Conservation (phyloP, 2,888 invertebrate genomes). For the Scaptodrosophila latifasciaeformis region DNA sequence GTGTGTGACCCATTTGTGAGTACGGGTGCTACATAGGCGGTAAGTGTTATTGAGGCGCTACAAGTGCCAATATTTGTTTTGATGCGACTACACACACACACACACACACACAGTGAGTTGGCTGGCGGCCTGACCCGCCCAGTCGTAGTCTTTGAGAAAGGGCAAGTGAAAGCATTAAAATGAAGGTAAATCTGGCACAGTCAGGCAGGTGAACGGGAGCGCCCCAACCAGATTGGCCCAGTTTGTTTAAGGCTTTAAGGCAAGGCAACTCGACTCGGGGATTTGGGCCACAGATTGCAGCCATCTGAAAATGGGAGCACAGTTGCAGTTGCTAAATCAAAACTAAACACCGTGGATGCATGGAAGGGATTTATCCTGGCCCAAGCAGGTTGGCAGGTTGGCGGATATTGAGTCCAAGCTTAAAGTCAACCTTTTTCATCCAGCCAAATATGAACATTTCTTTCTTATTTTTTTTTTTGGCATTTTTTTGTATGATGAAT, state of each 20-base stretch:
- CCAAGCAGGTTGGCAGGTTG: too few species aligned
- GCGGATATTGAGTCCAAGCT: slow-evolving; percentile 41
- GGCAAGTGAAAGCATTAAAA: slow-evolving; percentile 17
- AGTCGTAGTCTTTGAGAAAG: too few species aligned
- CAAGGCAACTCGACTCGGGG: slow-evolving; percentile 27
- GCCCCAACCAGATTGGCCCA: slow-evolving; percentile 5
- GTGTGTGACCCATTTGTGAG: slow-evolving; percentile 44
- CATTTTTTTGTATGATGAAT: not conserved
- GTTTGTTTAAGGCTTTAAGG: slow-evolving; percentile 62
- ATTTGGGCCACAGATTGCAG: slow-evolving; percentile 62
- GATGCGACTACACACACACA: slow-evolving; percentile 18
- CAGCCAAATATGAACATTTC: slow-evolving; percentile 19
- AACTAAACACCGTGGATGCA: too few species aligned
- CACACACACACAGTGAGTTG: not conserved
- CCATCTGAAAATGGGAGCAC: slow-evolving; percentile 5
- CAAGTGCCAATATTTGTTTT: slow-evolving; percentile 64
- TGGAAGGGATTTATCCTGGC: too few species aligned
- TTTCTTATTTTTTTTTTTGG: not conserved
- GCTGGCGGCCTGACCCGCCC: too few species aligned
- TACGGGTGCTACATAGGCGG: not conserved
- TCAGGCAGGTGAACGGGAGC: too few species aligned
- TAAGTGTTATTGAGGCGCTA: slow-evolving; percentile 49
- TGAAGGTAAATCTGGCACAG: too few species aligned
- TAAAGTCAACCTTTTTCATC: slow-evolving; percentile 28
- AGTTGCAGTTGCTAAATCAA: slow-evolving; percentile 21